Percentiles rank a stretch among this genome's conserved stretches.
phyloP scores from a whole-genome alignment of 2,888 invertebrate genomes.

The Neoaliturus tenellus region DNA sequence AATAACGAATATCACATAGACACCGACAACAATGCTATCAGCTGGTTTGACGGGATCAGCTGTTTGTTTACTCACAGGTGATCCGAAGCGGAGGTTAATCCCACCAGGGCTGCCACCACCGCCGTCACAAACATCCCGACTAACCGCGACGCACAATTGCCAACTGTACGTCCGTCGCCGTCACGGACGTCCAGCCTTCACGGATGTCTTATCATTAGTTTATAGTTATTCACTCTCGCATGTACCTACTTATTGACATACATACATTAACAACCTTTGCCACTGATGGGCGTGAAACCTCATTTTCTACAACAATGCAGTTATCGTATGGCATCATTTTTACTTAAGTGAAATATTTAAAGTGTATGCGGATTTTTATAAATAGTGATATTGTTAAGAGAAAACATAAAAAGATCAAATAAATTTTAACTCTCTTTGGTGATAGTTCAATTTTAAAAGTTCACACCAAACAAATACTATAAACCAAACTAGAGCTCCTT shows the following conservation, averaged over 20 bases:
- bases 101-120: slow-evolving; percentile 2
- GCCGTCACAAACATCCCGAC: slow-evolving; percentile 11
- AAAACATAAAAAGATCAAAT: too few relatives aligned
- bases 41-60: neutral
- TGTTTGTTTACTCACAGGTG: slow-evolving; percentile 13
- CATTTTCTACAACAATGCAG: neutral
- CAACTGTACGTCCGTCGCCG: too few relatives aligned
- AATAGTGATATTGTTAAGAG: too few relatives aligned
- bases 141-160: neutral
- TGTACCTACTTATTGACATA: slow-evolving; percentile 1
- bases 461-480: too few relatives aligned
- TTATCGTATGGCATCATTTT: neutral
- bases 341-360: too few relatives aligned
- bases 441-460: too few relatives aligned
- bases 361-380: too few relatives aligned
- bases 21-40: neutral
- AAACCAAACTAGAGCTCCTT: too few relatives aligned
- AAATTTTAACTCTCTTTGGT: too few relatives aligned
- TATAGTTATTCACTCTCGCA: slow-evolving; percentile 11
- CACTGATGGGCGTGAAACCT: neutral
- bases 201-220: slow-evolving; percentile 16
- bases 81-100: neutral
- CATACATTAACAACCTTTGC: neutral
- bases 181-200: neutral
- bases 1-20: neutral